Base-by-base conservation (phyloP, 2,888 invertebrate genomes). In the Campaea margaritaria region DNA sequence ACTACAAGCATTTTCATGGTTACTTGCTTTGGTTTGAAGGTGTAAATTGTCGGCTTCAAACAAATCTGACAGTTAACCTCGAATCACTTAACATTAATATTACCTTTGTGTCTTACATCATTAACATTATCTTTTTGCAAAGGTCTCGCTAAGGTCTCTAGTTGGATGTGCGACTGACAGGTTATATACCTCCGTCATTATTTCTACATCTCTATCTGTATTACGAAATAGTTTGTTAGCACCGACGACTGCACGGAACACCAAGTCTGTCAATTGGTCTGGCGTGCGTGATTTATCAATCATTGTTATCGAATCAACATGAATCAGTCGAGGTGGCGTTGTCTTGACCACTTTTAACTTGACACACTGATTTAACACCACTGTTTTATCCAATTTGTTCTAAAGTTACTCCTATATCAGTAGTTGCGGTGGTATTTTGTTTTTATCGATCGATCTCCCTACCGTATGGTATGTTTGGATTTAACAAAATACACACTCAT, bases 271-370 rank as follows among this genome's bases (percentile, higher is more conserved):
- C 46, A 48, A 61, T 51, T 58, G 62, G 44, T 56, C 50, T 65
- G 57, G 61, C 65, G 58, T 70, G 70, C 74, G 74, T 77, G 76
- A 76, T 79, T 69, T 73, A 79, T 82, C 76, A 79, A 74, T 76
- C 73, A 72, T 73, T 64, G 70, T 72, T 73, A 74, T 73, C 71
- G 61, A 55, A 64, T 63, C 67, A 52, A 62, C 51, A 64, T 58
- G 61, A 65, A 58, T 53, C 57, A 58, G 53, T 39, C 46, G 57
- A 53, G 46, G 58, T 62, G 54, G 56, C 51, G 58, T 60, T 52
- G 56, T 57, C 50, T 62, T 45, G 56, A 46, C 44, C 62, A 52
- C 55, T 67, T 63, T 60, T 47, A 60, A 68, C 62, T 66, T 64
- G 63, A 65, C 64, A 56, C 67, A 55, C 65, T 71, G 70, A 72